phyloP scores from a whole-genome alignment of 2,113 vertebrate species.

The Dascyllus trimaculatus region DNA sequence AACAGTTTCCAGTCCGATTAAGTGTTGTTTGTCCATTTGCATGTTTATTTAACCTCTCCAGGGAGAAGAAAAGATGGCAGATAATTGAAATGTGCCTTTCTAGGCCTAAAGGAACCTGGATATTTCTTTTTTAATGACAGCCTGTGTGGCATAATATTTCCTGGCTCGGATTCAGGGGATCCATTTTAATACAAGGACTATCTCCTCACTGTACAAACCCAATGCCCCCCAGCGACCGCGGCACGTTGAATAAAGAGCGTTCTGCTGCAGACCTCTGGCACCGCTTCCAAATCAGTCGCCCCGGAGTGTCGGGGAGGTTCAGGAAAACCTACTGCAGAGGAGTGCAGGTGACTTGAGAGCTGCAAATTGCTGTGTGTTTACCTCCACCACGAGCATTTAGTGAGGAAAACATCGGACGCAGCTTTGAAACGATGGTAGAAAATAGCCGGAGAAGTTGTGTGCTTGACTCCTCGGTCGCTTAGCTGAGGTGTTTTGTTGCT shows the following conservation, averaged over 20 bases:
- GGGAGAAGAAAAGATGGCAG: constrained; percentile 42
- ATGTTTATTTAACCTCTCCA: constrained; percentile 49
- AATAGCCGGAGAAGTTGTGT: too few relatives aligned
- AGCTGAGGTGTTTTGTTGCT: background rate
- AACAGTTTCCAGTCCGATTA: constrained; percentile 55
- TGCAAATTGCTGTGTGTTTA: background rate
- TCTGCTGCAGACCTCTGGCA: constrained; percentile 48
- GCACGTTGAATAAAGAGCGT: constrained; percentile 50
- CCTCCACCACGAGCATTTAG: background rate
- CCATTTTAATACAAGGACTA: constrained; percentile 60
- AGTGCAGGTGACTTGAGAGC: background rate
- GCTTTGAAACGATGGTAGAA: too few relatives aligned
- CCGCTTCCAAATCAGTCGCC: constrained; percentile 35
- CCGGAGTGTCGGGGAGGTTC: constrained; percentile 7
- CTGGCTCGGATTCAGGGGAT: constrained; percentile 54
- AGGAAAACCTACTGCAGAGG: constrained; percentile 14
- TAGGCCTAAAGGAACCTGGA: constrained; percentile 43
- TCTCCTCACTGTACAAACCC: constrained; percentile 46
- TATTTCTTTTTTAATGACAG: constrained; percentile 56
- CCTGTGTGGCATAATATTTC: constrained; percentile 61
- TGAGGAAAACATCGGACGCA: too few relatives aligned
- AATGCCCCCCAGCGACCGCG: constrained; percentile 27
- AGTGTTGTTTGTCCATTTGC: constrained; percentile 57
- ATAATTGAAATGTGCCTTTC: constrained; percentile 68
- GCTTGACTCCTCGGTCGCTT: background rate